A percentile compares a stretch with the other conserved stretches of the same genome.
Conservation (phyloP, 2,888 invertebrate genomes). For the Rhopalosiphum nymphaeae region DNA sequence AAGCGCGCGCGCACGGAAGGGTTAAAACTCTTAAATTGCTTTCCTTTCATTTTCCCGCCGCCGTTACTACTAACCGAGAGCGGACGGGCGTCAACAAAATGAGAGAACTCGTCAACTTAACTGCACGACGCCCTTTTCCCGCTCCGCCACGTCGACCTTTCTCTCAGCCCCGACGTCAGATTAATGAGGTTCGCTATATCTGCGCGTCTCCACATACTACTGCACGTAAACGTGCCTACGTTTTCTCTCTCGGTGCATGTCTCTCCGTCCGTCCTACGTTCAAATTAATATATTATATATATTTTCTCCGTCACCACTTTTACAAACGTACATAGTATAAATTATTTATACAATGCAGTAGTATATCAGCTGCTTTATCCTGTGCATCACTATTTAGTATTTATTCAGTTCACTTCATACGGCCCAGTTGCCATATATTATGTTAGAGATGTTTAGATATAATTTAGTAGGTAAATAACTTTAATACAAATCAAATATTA, state of each 20-base stretch:
- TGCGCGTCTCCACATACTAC: conserved; percentile 24
- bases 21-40: conserved; percentile 65
- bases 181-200: conserved; percentile 59
- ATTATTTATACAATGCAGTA: neutral
- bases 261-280: neutral
- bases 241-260: neutral
- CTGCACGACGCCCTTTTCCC: conserved; percentile 45
- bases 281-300: neutral
- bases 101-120: conserved; percentile 65
- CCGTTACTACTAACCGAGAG: neutral
- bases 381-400: neutral
- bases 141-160: conserved; percentile 55
- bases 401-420: neutral
- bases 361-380: neutral
- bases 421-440: too few species aligned
- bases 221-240: neutral
- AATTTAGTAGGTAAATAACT: neutral
- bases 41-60: conserved; percentile 63
- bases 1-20: conserved; percentile 25
- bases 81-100: conserved; percentile 62
- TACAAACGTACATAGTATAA: neutral
- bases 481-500: neutral
- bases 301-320: neutral
- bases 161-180: conserved; percentile 53
- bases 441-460: neutral